A percentile compares a stretch with the other conserved stretches of the same genome.
Conservation (phyloP, 2,797 vertebrate species). For the Salmo trutta region DNA sequence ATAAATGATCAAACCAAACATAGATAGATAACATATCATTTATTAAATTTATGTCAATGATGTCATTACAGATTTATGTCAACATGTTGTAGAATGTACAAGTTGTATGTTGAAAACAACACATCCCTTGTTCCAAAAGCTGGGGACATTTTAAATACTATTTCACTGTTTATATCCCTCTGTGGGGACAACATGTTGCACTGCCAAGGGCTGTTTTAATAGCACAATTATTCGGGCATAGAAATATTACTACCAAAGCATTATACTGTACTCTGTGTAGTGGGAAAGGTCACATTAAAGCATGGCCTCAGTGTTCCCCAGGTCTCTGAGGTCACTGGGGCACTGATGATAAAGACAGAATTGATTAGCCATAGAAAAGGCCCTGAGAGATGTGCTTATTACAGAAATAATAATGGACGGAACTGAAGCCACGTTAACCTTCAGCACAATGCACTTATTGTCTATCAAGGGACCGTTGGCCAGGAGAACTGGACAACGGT, state of each 20-base stretch:
- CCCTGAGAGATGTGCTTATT: constrained; percentile 36
- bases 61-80: background rate
- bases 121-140: background rate
- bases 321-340: background rate
- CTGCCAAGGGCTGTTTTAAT: background rate
- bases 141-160: background rate
- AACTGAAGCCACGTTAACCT: constrained; percentile 25
- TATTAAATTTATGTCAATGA: background rate
- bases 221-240: background rate
- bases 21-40: too few species aligned
- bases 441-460: constrained; percentile 16
- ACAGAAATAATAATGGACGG: background rate
- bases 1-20: constrained; percentile 1
- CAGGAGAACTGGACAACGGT: constrained; percentile 20
- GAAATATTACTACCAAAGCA: background rate
- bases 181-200: background rate
- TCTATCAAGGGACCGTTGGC: constrained; percentile 21
- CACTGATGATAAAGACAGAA: constrained; percentile 33
- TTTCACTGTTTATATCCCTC: background rate
- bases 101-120: background rate
- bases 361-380: constrained; percentile 25
- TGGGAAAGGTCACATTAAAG: background rate
- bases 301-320: background rate
- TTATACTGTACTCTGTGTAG: background rate
- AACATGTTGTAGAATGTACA: background rate